phyloP scores from a whole-genome alignment of 2,888 invertebrate genomes.

The Morinoia aosen region DNA sequence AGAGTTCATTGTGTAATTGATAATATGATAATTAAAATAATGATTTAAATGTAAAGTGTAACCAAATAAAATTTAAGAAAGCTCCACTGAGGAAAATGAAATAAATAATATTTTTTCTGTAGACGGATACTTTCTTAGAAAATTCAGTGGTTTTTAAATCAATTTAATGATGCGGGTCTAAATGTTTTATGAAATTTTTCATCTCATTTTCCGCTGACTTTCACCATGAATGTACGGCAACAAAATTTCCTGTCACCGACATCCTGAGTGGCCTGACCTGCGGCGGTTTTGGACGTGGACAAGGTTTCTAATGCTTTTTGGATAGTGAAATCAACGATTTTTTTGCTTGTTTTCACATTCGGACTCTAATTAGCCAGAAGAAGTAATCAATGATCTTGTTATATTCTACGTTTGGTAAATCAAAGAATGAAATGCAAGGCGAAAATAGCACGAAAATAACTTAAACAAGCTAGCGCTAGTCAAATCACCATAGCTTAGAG shows the following conservation, averaged over 20 bases:
- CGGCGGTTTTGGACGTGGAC: too few species aligned
- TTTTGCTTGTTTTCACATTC: too few species aligned
- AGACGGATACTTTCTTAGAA: too few species aligned
- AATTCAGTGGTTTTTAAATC: background rate
- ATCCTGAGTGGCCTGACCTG: too few species aligned
- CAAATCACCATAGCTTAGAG: background rate
- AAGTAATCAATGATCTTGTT: background rate
- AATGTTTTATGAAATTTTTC: background rate
- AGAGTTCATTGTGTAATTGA: too few species aligned
- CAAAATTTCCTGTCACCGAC: background rate
- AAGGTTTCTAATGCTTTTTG: too few species aligned
- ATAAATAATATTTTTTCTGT: too few species aligned
- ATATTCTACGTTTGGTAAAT: background rate
- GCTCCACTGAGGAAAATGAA: too few species aligned
- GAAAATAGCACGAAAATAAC: background rate
- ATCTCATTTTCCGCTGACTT: background rate
- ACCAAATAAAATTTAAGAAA: too few species aligned
- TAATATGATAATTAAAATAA: too few species aligned
- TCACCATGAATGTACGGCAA: background rate
- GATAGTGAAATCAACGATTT: too few species aligned
- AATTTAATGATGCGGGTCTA: background rate
- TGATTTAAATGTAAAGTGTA: too few species aligned
- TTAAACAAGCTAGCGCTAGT: background rate
- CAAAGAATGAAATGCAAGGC: background rate
- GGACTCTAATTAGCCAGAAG: background rate